A percentile compares a stretch with the other conserved stretches of the same genome.
These are phyloP conservation scores for Trypoxylon attenuatum DNA, from an alignment of 2,888 invertebrate genomes.

Conservation along the genomic window DNA sequence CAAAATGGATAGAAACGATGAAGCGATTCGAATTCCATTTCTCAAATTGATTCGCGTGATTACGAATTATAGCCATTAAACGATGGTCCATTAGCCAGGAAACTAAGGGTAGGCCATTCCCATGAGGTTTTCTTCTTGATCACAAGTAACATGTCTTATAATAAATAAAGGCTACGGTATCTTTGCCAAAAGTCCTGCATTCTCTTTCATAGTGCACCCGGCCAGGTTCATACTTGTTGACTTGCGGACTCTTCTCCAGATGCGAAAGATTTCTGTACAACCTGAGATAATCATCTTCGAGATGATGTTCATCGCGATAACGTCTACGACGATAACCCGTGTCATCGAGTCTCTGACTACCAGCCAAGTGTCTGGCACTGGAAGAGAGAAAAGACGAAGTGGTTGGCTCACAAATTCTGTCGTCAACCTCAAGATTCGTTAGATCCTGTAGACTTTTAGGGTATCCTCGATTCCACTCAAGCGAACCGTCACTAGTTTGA, in stretches of 20 bases:
- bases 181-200: slow-evolving; percentile 72
- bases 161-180: slow-evolving; percentile 72
- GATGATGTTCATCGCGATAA: slow-evolving; percentile 30
- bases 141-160: slow-evolving; percentile 74
- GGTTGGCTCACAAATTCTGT: slow-evolving; percentile 3
- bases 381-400: slow-evolving; percentile 3
- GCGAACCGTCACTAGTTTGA: slow-evolving; percentile 24
- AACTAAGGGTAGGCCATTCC: not conserved
- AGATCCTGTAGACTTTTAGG: slow-evolving; percentile 69
- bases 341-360: slow-evolving; percentile 13
- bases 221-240: slow-evolving; percentile 64
- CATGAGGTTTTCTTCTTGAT: slow-evolving; percentile 45
- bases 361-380: slow-evolving; percentile 1
- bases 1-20: too few relatives aligned
- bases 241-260: slow-evolving; percentile 53
- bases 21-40: too few relatives aligned
- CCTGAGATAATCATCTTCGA: slow-evolving; percentile 61
- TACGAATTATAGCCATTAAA: too few relatives aligned
- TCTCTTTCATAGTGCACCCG: slow-evolving; percentile 72
- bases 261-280: slow-evolving; percentile 62
- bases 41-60: too few relatives aligned
- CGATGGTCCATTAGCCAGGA: slow-evolving; percentile 9
- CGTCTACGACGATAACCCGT: slow-evolving; percentile 24
- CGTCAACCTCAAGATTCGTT: slow-evolving; percentile 67
- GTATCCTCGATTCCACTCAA: slow-evolving; percentile 44